Evolutionary conservation across 1,140 invertebrate species (phyloP), one percentile per base, ranked within the genome.

Genomic region (Ephestia elutella): DNA sequence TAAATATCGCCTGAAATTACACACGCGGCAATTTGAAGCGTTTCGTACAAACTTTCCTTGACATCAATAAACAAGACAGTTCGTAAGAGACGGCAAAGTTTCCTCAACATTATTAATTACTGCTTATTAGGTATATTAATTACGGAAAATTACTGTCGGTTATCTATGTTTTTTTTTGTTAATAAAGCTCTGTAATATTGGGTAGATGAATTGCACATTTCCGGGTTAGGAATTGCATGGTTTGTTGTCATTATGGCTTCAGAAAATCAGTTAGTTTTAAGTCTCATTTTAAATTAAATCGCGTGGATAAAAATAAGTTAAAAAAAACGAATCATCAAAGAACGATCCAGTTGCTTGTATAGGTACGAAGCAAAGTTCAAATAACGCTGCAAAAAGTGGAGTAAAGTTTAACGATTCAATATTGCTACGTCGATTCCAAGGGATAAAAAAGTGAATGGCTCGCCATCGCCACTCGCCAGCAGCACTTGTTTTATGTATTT

Each of bases 401-500:
- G 53, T 54, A 32, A 60, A 60, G 21, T 60, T 44, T 61, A 60
- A 58, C 60, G 49, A 55, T 55, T 64, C 57, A 68, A 68, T 64
- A 64, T 68, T 68, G 57, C 38, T 53, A 44, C 50, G 57, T 57
- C 56, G 54, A 59, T 62, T 56, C 49, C 9, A 49, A 21, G 38
- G 55, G 18, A 63, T 62, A 21, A 57, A 59, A 68, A 57, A 60
- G 54, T 53, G 53, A 49, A 66, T 57, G 53, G 50, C 21, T 21
- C 50, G 50, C 50, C 21, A 44, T 44, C 38, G 38, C 13, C 38
- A 5, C 38, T 44, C 15, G 38, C 38, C 38, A 44, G 15, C 38
- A 44, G n/a, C 30, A 32, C 38, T 44, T 15, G 38, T 44, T 44
- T 44, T 44, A 44, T 44, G 10, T 5, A 13, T 44, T 44, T 44